Evolutionary conservation across 2,797 vertebrate species (phyloP), one percentile per base, ranked within the genome.

Genomic region (Poeciliopsis turneri): DNA sequence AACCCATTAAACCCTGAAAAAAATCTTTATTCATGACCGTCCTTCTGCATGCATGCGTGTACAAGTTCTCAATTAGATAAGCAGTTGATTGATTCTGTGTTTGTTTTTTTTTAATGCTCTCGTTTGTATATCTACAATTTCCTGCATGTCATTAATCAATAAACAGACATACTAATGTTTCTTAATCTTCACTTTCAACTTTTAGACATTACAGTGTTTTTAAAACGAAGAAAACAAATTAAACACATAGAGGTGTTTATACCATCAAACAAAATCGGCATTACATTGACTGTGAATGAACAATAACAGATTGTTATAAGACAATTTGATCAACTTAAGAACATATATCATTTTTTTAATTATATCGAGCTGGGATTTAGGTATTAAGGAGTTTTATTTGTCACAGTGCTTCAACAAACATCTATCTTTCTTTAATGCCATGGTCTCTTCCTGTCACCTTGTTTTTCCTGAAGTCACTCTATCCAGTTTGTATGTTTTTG

Each of bases 21-120:
- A 74, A 71, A 84, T 88, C 74, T 83, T 88, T 86, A 84, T 86
- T 88, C 77, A 83, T 83, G 30, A 2, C 4, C 73, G 23, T 75
- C 57, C 36, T 79, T 43, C 64, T 81, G 77, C 78, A 66, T 80
- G 75, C 2, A 7, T 41, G 45, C 36, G 5, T 69, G 66, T 51
- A 39, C 64, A 70, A 76, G 25, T 55, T 79, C 69, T 57, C 71
- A 80, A 70, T 83, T 78, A 75, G 57, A 70, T 69, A 82, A 86
- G 85, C 68, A 75, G 39, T 76, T 75, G 39, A 84, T 75, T 78
- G 78, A 77, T 80, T 86, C 70, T 83, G n/a, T 20, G n/a, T 20
- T 46, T 39, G 45, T 47, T 47, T 16, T 47, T 47, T 15, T 46
- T 46, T 11, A 45, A 39, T 4, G 66, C 76, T 59, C n/a, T n/a